These are phyloP conservation scores for Setophaga kirtlandii DNA, from an alignment of 2,113 vertebrate species.

Conservation along the genomic window DNA sequence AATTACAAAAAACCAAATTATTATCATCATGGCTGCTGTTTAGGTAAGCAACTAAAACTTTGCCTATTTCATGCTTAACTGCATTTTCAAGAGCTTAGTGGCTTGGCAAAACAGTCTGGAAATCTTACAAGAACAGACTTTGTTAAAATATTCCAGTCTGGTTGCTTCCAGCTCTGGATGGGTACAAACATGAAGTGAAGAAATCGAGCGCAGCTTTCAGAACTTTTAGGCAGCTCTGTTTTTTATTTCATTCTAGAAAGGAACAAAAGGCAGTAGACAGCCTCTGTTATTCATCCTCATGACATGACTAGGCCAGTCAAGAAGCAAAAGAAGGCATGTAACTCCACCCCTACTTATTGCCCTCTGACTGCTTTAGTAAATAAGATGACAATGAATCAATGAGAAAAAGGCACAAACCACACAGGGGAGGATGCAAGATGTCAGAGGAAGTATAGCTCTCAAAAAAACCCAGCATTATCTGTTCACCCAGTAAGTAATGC, in stretches of 20 bases:
- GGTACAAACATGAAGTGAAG: slow-evolving; percentile 17
- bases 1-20: neutral
- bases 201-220: slow-evolving; percentile 12
- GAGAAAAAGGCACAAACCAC: neutral
- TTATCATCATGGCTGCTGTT: neutral
- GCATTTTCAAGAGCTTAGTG: slow-evolving; percentile 37
- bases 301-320: slow-evolving; percentile 17
- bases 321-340: neutral
- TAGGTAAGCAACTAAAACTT: slow-evolving; percentile 49
- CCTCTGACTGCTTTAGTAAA: neutral
- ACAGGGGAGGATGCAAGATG: neutral
- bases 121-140: slow-evolving; percentile 47
- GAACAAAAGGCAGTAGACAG: slow-evolving; percentile 32
- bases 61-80: slow-evolving; percentile 45
- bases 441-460: neutral
- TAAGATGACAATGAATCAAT: neutral
- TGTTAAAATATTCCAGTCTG: slow-evolving; percentile 30
- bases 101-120: slow-evolving; percentile 44
- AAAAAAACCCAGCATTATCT: neutral
- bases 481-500: neutral
- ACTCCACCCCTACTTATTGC: slow-evolving; percentile 6
- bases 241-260: slow-evolving; percentile 40
- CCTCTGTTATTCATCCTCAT: slow-evolving; percentile 49
- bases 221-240: slow-evolving; percentile 23
- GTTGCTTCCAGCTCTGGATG: slow-evolving; percentile 30